Base-by-base conservation (phyloP, 2,888 invertebrate genomes). In the Gasteruption jaculator region DNA sequence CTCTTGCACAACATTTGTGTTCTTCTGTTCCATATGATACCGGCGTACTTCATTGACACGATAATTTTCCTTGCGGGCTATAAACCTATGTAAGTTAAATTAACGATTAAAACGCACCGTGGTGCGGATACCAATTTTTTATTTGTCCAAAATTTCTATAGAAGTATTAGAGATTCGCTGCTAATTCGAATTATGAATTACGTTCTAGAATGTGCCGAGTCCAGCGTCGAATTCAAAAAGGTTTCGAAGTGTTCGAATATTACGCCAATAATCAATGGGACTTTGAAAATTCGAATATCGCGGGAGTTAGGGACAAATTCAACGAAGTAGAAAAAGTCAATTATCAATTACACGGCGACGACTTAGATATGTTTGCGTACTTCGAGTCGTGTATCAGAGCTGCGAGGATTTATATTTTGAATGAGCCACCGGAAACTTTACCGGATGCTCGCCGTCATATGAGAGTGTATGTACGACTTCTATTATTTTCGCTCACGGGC, bases 261-360 rank as follows among this genome's bases (percentile, higher is more conserved):
- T 94, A 94, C 72, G 91, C 92, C 0, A 89, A 86, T 65, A 88
- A 89, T 63, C 89, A 91, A 48, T 94, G 94, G 93, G 85, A 86
- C 60, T 91, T 91, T 67, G 82, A 82, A 30, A 89, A 87, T 14
- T 77, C 82, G 35, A 79, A 81, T 48, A 77, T 83, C 0, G 68
- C 80, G 6, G 63, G 71, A 5, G 53, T 85, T 1, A 71, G 87
- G 20, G 65, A 71, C 2, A 64, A 72, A 4, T 72, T 89, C 52
- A 89, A 88, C 59, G 73, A 77, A 0, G 73, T 71, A 41, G 90
- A 90, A 63, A 74, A 76, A 30, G 54, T 72, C 4, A 78, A 76
- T 21, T 90, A 86, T 59, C 81, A 85, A 45, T 71, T 86, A 0
- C 85, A 90, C 50, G 81, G 83, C 2, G 73, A 79, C 6, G 82